These are phyloP conservation scores for Papilio protenor DNA, from an alignment of 2,888 invertebrate genomes.

Conservation along the genomic window DNA sequence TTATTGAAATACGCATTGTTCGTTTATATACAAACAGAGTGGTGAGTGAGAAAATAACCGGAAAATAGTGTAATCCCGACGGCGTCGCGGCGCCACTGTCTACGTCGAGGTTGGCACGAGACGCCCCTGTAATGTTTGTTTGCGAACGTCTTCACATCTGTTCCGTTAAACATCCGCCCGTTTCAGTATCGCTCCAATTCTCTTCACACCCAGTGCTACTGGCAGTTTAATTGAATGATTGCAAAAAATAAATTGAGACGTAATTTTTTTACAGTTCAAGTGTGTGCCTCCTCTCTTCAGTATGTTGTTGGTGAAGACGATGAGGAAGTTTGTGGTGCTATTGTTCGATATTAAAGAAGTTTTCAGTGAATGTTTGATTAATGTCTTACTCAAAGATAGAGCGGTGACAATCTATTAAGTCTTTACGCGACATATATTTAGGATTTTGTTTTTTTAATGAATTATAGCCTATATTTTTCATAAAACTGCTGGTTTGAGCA, in stretches of 20 bases:
- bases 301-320: constrained; percentile 68
- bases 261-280: constrained; percentile 58
- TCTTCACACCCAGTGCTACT: constrained; percentile 71
- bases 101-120: constrained; percentile 70
- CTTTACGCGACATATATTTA: constrained; percentile 46
- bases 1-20: background rate
- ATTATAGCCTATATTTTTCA: background rate
- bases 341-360: constrained; percentile 79
- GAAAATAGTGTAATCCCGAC: constrained; percentile 69
- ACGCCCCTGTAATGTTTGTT: constrained; percentile 71
- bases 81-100: constrained; percentile 71
- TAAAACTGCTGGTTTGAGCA: background rate
- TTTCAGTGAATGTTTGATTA: constrained; percentile 80
- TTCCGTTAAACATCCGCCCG: constrained; percentile 77
- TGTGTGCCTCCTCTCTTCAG: constrained; percentile 51
- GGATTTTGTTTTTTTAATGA: constrained; percentile 11
- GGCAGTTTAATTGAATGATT: constrained; percentile 54
- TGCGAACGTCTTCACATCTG: constrained; percentile 79
- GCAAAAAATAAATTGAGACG: constrained; percentile 57
- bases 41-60: constrained; percentile 51
- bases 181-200: constrained; percentile 78
- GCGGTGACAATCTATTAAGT: constrained; percentile 69
- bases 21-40: constrained; percentile 16
- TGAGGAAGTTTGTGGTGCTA: constrained; percentile 73
- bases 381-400: constrained; percentile 76